Evolutionary conservation across 2,797 vertebrate species (phyloP), one percentile per base, ranked within the genome.

Genomic region (Octomys mimax): DNA sequence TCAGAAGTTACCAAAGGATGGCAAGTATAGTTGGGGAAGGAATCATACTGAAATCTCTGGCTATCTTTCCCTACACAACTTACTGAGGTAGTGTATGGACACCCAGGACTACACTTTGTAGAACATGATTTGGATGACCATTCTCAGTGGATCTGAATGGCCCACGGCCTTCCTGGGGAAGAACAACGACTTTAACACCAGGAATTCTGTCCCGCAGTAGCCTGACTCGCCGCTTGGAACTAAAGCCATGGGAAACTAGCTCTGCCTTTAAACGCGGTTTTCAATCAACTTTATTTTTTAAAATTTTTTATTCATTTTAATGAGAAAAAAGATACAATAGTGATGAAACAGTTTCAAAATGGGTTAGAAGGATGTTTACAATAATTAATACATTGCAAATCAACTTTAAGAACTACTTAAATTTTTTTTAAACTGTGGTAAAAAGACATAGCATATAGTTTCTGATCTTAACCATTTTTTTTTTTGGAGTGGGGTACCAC

Each of bases 161-260:
- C 36, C 31, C 14, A 13, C 8, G 12, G 16, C 13, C 92, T 49
- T 87, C 62, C 16, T 16, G 90, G 54, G 39, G 68, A 73, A 89
- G 10, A 54, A 3, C 33, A 49, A 24, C 28, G 52, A 62, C 9
- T 49, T 21, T 49, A 57, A 61, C 8, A 62, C 22, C 10, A 46
- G 7, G 39, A 68, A 80, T 91, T 88, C 78, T 91, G 93, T 39
- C 90, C 42, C n/a, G 33, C 68, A 81, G 39, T 31, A 86, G 9
- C 4, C 68, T 22, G 1, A 75, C 85, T 94, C 19, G 39, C 31
- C 18, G 24, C 3, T 64, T 22, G 42, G 57, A 84, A 49, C 62
- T 70, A 70, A 91, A 93, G 14, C 36, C 66, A 33, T 10, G 26
- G 84, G 22, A 81, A 81, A 49, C 61, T 5, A 78, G 66, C 18